phyloP scores from a whole-genome alignment of 2,113 vertebrate genomes.

The Isichthys henryi region DNA sequence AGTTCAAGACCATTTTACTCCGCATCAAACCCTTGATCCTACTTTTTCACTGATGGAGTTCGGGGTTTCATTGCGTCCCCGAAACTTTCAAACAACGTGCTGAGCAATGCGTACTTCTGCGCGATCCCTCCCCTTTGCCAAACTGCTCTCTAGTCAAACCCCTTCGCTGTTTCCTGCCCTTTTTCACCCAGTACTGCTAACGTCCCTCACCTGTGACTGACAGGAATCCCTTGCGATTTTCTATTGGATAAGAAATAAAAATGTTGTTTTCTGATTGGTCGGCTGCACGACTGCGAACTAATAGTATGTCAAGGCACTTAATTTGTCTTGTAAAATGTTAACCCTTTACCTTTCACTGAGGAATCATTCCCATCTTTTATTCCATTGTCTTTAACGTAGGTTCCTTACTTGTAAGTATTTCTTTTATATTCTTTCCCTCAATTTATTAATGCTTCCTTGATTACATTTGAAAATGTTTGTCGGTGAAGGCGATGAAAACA shows the following conservation, averaged over 20 bases:
- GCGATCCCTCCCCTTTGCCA: constrained; percentile 34
- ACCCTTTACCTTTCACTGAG: constrained; percentile 44
- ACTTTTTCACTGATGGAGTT: constrained; percentile 22
- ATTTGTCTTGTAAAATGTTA: constrained; percentile 44
- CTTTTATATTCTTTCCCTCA: not conserved
- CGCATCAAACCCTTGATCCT: constrained; percentile 24
- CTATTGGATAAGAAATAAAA: constrained; percentile 45
- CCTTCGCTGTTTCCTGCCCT: constrained; percentile 45
- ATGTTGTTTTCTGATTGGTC: constrained; percentile 58
- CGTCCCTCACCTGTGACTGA: constrained; percentile 71
- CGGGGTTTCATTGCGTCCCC: constrained; percentile 44
- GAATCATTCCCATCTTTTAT: not conserved
- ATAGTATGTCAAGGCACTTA: constrained; percentile 30
- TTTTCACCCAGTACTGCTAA: constrained; percentile 58
- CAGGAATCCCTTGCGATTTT: constrained; percentile 46
- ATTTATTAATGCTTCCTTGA: not conserved
- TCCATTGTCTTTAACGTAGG: not conserved
- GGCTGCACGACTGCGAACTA: constrained; percentile 40
- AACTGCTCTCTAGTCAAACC: constrained; percentile 46
- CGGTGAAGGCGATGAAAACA: not conserved
- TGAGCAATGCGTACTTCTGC: constrained; percentile 36
- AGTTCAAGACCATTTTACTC: constrained; percentile 49
- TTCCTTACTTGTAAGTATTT: not conserved
- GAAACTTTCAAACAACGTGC: constrained; percentile 32
- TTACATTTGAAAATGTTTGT: not conserved